Evolutionary conservation across 2,888 invertebrate species (phyloP), one percentile per base, ranked within the genome.

Genomic region (Protula sp.): DNA sequence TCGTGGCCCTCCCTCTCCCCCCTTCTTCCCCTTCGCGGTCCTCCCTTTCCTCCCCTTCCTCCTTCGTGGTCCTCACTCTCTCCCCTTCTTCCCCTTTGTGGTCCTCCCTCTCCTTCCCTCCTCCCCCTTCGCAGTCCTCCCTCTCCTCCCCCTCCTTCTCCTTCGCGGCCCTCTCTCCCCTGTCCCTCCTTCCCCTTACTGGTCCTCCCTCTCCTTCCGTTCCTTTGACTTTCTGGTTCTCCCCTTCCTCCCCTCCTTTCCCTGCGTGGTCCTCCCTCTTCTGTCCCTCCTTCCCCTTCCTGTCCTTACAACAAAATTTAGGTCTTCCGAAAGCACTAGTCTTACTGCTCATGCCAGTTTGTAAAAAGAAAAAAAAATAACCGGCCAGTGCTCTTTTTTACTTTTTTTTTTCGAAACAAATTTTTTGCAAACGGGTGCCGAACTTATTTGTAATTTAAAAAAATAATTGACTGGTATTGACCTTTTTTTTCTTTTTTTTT

Each of bases 171-270:
- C 28, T 47, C 30, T 55, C 14, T 24, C 28, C 5, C 30, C 5
- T 9, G 9, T 38, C 5, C 30, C 24, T 24, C 26, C 28, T 28
- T 30, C 27, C 59, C 30, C 27, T 59, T 26, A 38, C 58, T 30
- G 27, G 19, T 26, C 26, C 58, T 54, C 30, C 26, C n/a, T 58
- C 58, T 19, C n/a, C 26, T 27, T 59, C 57, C 45, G 29, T 27
- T 29, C 26, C 27, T 22, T n/a, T 29, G 29, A 22, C 59, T 22
- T 59, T 59, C 57, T 59, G 29, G 31, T 26, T 27, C 58, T 57
- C 30, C 28, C 30, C 28, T 59, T 45, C 45, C 28, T 27, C 28
- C 55, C 27, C 57, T 30, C 22, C 24, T 26, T 59, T 27, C 38
- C n/a, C 24, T 59, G 22, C 58, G 19, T n/a, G 19, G 27, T 29